Conservation (phyloP, 2,113 vertebrate genomes). For the Ailurus styani region DNA sequence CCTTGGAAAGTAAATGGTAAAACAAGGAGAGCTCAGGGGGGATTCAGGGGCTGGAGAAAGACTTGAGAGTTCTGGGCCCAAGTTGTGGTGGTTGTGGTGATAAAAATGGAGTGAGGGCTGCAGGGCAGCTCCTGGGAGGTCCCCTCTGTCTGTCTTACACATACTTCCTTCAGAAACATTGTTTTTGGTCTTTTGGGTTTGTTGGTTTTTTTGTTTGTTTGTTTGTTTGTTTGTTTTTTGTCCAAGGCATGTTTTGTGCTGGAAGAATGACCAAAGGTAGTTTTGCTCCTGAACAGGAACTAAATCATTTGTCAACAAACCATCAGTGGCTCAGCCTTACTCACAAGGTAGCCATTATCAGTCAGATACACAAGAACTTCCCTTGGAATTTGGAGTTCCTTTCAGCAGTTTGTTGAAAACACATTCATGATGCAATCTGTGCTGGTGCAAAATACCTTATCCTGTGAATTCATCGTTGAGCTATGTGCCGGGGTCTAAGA, state of each 20-base stretch:
- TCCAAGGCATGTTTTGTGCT: not conserved
- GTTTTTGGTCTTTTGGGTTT: no score
- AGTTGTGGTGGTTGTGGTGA: not conserved
- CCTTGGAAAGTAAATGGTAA: not conserved
- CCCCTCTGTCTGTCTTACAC: not conserved
- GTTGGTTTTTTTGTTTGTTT: not conserved
- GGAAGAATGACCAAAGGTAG: not conserved
- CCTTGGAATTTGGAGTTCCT: not conserved
- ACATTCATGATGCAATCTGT: not conserved
- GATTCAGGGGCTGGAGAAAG: not conserved
- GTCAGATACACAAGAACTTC: not conserved
- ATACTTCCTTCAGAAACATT: not conserved
- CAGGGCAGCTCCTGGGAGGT: accelerated
- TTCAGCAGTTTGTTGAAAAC: not conserved
- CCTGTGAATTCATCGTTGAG: not conserved
- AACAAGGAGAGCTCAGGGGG: not conserved
- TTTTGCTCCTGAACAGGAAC: not conserved
- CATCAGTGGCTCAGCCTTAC: not conserved
- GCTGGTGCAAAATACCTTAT: not conserved
- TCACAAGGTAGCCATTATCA: not conserved
- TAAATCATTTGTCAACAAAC: conserved; percentile 15
- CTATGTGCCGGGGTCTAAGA: not conserved
- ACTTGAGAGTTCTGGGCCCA: not conserved
- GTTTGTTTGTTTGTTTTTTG: not conserved
- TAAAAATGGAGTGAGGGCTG: not conserved